A percentile compares a stretch with the other conserved stretches of the same genome.
Conservation (phyloP, 2,888 invertebrate genomes). For the Altica lythri region DNA sequence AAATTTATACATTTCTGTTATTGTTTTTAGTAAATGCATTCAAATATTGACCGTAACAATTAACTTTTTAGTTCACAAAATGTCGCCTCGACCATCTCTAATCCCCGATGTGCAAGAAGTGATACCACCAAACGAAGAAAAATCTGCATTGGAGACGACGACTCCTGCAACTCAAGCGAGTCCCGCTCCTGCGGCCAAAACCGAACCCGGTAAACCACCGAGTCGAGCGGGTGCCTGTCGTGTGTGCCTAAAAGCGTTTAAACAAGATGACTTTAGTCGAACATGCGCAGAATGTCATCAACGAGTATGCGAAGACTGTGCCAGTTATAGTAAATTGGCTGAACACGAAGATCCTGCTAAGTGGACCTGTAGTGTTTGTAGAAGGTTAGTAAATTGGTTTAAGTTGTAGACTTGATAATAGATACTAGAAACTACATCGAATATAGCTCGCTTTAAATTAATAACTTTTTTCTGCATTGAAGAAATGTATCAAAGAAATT, state of each 20-base stretch:
- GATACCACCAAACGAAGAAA: slow-evolving; percentile 29
- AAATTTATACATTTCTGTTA: too few relatives aligned
- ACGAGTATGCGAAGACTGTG: slow-evolving; percentile 89
- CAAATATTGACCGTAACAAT: too few relatives aligned
- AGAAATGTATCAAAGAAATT: too few relatives aligned
- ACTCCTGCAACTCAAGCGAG: slow-evolving; percentile 49
- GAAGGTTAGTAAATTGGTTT: too few relatives aligned
- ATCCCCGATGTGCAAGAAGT: slow-evolving; percentile 58
- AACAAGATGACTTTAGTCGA: slow-evolving; percentile 85
- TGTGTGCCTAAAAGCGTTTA: slow-evolving; percentile 86
- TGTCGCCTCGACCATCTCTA: slow-evolving; percentile 68
- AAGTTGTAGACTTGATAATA: slow-evolving; percentile 19
- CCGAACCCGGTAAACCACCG: slow-evolving; percentile 73
- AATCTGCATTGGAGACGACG: slow-evolving; percentile 57
- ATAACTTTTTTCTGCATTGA: too few relatives aligned
- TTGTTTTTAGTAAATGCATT: too few relatives aligned
- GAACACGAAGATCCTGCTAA: slow-evolving; percentile 83
- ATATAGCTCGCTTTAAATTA: too few relatives aligned
- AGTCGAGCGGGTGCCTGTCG: slow-evolving; percentile 79
- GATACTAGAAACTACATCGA: too few relatives aligned
- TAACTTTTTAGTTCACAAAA: slow-evolving; percentile 71
- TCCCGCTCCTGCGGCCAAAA: slow-evolving; percentile 56
- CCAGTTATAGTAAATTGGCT: slow-evolving; percentile 85
- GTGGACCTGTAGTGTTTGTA: slow-evolving; percentile 90
- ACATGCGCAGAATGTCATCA: slow-evolving; percentile 90